A percentile compares a stretch with the other conserved stretches of the same genome.
These are phyloP conservation scores for Stenotaenia linearis DNA, from an alignment of 2,888 invertebrate species.

Conservation along the genomic window DNA sequence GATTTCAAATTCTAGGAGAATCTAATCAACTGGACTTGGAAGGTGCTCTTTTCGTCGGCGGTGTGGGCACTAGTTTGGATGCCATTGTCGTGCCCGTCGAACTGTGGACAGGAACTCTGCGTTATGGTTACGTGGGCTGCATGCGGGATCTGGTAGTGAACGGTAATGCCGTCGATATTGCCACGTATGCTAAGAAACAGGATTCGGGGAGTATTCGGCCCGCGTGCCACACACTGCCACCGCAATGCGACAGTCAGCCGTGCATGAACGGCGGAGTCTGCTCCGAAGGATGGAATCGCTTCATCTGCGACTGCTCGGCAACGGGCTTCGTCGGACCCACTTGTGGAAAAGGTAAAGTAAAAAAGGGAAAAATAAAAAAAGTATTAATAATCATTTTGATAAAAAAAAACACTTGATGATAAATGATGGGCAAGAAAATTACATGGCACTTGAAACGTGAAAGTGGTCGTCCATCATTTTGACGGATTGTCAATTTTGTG, in stretches of 20 bases:
- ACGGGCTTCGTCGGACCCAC: constrained; percentile 85
- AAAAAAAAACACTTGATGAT: not conserved
- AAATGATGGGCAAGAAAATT: constrained; percentile 3
- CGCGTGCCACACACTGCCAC: constrained; percentile 66
- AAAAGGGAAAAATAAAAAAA: not conserved
- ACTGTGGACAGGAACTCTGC: constrained; percentile 82
- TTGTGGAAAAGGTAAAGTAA: constrained; percentile 69
- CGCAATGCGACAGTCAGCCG: constrained; percentile 60
- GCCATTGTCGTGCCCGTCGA: constrained; percentile 73
- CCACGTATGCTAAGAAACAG: constrained; percentile 80
- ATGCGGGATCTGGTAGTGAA: constrained; percentile 82
- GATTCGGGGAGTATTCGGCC: constrained; percentile 85
- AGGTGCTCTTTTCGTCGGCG: constrained; percentile 82
- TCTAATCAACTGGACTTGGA: constrained; percentile 82
- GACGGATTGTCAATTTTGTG: not conserved
- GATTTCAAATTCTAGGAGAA: constrained; percentile 56
- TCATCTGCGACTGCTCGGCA: constrained; percentile 84
- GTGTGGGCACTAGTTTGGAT: constrained; percentile 69
- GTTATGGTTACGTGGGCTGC: constrained; percentile 90
- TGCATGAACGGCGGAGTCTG: constrained; percentile 86
- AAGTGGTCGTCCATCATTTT: constrained; percentile 9
- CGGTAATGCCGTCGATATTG: constrained; percentile 79
- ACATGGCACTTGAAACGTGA: not conserved
- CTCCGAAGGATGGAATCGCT: constrained; percentile 91
- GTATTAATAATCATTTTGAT: not conserved